These are phyloP conservation scores for chimpanzee (Pan troglodytes) DNA, from an alignment of 2,113 vertebrate species.

Conservation along the genomic window DNA sequence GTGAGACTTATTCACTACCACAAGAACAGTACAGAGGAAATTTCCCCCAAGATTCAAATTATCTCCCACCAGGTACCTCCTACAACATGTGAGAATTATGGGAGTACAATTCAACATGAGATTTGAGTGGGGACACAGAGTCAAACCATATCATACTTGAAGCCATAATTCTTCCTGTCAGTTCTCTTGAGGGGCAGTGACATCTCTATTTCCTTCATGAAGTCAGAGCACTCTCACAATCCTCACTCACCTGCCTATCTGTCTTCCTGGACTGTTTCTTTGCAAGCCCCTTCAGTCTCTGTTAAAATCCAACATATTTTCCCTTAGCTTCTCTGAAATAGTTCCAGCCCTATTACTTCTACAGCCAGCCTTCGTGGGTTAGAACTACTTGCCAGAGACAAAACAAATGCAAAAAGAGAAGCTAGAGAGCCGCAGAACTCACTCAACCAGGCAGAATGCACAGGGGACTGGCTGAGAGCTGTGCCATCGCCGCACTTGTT, in stretches of 20 bases:
- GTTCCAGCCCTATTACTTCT: not conserved
- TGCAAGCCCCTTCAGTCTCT: not conserved
- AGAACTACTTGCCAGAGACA: not conserved
- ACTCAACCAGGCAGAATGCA: too few species aligned
- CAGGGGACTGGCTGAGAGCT: not conserved
- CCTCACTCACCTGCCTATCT: not conserved
- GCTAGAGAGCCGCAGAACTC: not conserved
- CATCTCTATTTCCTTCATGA: not conserved
- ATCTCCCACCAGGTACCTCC: too few species aligned
- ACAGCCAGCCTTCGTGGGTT: not conserved
- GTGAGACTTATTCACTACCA: too few species aligned
- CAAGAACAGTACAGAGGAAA: too few species aligned
- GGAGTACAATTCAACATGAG: too few species aligned
- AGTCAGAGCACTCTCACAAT: not conserved
- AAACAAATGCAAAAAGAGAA: not conserved
- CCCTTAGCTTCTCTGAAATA: not conserved
- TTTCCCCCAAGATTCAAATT: too few species aligned
- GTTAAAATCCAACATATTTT: not conserved
- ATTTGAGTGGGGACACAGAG: too few species aligned
- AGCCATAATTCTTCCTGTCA: not conserved
- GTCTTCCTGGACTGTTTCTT: not conserved
- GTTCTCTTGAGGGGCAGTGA: not conserved
- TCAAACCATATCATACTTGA: too few species aligned
- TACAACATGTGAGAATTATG: too few species aligned
- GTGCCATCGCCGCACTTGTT: not conserved